These are phyloP conservation scores for Chiloscyllium punctatum DNA, from an alignment of 2,797 vertebrate species.

Conservation along the genomic window DNA sequence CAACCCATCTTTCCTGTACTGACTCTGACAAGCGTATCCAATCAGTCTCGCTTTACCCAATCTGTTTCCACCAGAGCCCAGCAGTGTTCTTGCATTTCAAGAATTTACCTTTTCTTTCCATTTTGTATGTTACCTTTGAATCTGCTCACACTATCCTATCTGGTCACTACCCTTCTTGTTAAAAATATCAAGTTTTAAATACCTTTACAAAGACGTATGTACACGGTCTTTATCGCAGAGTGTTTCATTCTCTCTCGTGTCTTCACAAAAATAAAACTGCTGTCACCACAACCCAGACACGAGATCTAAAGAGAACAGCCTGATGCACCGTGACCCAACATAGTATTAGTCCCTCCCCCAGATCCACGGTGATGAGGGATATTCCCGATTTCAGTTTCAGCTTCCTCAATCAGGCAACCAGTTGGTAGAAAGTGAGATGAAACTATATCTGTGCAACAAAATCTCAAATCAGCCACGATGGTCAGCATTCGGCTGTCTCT, in stretches of 20 bases:
- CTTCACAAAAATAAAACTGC: background rate
- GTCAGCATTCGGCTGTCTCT: background rate
- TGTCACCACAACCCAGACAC: background rate
- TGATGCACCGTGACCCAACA: background rate
- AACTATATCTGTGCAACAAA: background rate
- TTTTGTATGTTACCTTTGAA: background rate
- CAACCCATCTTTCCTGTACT: background rate
- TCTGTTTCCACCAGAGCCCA: background rate
- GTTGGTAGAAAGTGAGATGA: background rate
- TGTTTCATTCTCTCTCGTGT: background rate
- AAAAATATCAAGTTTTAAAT: background rate
- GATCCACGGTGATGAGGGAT: background rate
- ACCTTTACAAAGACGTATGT: background rate
- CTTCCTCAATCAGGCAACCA: background rate
- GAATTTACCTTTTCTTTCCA: background rate
- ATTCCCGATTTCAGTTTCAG: background rate
- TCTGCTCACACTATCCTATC: background rate
- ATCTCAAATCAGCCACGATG: background rate
- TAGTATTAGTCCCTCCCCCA: background rate
- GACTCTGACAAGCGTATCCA: background rate
- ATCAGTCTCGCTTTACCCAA: background rate
- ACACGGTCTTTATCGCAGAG: background rate
- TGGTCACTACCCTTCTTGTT: background rate
- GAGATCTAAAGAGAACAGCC: background rate
- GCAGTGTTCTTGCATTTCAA: background rate